Evolutionary conservation across 1,140 invertebrate species (phyloP), one percentile per base, ranked within the genome.

Genomic region (Cylas formicarius): DNA sequence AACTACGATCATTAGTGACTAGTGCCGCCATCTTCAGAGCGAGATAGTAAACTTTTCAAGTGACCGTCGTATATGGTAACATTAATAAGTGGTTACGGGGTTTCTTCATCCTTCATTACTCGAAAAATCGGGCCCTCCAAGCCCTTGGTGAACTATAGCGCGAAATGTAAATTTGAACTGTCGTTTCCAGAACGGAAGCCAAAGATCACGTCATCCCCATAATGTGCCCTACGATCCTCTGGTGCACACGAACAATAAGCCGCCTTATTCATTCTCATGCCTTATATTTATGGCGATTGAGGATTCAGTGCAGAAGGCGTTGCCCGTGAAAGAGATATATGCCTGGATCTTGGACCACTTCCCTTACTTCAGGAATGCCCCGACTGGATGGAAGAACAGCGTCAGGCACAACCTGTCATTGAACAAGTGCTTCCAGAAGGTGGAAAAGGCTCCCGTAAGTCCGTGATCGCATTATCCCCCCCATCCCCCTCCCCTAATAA

Each of bases 261-360:
- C 92, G 24, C 91, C 91, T 17, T 94, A 92, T 67, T 95, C 91
- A 20, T 94, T 89, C 67, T 93, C 88, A 48, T 94, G 90, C 66
- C 77, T 97, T 22, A 97, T 97, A 57, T 96, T 96, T 70, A 95
- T 97, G 91, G 91, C 92, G 13, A 93, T 96, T 51, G 91, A 97
- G 67, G 87, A 90, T 51, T 91, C 89, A 0, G 77, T 82, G 3
- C 78, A 81, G 28, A 87, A 93, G 63, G 89, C 90, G 4, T 63
- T 95, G 39, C 90, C 91, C 2, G 92, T 97, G 0, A 94, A 94
- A 62, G 93, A 97, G 65, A 96, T 97, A 53, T 97, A 97, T 62
- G 82, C 90, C n/a, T 97, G 93, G 93, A 97, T 97, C 48, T 72
- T 94, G 52, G 82, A 90, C 52, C 91, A 96, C 66, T 97, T 96